Conservation (phyloP, 2,113 vertebrate genomes). For the Lichenostomus cassidix region DNA sequence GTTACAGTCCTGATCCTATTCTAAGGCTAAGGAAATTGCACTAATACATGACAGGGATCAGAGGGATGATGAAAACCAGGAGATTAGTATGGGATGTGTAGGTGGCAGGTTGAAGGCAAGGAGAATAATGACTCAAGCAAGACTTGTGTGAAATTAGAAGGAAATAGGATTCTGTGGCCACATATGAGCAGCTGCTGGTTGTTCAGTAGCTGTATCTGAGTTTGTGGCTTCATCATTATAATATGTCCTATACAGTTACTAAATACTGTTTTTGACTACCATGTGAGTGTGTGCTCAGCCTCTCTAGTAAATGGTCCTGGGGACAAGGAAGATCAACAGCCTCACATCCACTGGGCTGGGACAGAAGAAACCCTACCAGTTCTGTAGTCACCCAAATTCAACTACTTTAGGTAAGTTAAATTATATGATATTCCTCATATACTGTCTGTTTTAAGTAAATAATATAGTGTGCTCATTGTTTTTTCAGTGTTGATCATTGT, state of each 20-base stretch:
- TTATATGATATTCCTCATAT: neutral
- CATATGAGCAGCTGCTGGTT: neutral
- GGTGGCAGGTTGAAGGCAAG: neutral
- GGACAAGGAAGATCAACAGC: neutral
- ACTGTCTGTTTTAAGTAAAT: neutral
- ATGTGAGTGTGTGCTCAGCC: neutral
- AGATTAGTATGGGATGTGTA: neutral
- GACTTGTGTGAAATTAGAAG: neutral
- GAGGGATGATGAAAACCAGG: neutral
- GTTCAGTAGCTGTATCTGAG: neutral
- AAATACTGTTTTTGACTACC: neutral
- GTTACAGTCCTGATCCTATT: neutral
- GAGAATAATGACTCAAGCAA: neutral
- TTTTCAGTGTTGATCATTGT: neutral
- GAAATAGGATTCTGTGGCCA: neutral
- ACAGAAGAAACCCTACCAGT: neutral
- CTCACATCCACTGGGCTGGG: neutral
- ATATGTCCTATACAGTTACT: neutral
- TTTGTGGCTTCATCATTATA: neutral
- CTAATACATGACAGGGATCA: neutral
- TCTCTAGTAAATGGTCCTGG: neutral
- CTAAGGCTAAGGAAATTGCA: neutral
- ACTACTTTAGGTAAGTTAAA: neutral
- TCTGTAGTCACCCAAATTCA: neutral
- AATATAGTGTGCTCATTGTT: neutral